Conservation (phyloP, 2,888 invertebrate genomes). For the Leucoma salicis region DNA sequence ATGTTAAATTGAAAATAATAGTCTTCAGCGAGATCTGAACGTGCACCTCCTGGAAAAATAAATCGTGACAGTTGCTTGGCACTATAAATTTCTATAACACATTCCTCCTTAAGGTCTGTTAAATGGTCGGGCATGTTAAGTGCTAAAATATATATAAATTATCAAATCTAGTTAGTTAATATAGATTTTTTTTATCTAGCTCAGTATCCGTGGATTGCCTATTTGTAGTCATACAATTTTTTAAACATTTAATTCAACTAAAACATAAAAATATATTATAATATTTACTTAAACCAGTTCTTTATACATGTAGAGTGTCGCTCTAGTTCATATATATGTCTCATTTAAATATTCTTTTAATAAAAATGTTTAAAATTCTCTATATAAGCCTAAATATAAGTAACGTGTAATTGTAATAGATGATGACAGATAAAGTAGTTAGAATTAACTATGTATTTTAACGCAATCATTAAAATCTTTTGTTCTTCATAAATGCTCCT, state of each 20-base stretch:
- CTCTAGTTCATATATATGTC: slow-evolving; percentile 26
- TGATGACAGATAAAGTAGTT: slow-evolving; percentile 9
- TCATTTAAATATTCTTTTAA: slow-evolving; percentile 27
- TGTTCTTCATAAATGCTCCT: background rate
- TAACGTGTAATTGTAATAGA: background rate
- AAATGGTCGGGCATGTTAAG: no score
- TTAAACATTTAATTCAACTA: background rate
- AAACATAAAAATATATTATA: background rate
- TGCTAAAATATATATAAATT: no score
- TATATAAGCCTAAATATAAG: background rate
- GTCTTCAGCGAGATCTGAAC: no score
- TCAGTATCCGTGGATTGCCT: no score
- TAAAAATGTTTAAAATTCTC: slow-evolving; percentile 26
- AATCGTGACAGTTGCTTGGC: no score
- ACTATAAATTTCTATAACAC: no score
- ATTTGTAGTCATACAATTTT: no score
- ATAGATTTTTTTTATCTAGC: no score
- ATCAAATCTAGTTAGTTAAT: no score
- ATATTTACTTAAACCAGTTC: slow-evolving; percentile 13
- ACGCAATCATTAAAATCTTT: slow-evolving; percentile 3
- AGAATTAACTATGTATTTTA: background rate
- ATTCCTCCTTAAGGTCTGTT: no score
- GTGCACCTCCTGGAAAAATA: no score
- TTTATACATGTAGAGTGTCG: slow-evolving; percentile 13
- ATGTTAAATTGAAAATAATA: no score